Percentiles rank a stretch among this genome's conserved stretches.
These are phyloP conservation scores for Corythoichthys haematopterus DNA, from an alignment of 2,113 vertebrate genomes.

Conservation along the genomic window DNA sequence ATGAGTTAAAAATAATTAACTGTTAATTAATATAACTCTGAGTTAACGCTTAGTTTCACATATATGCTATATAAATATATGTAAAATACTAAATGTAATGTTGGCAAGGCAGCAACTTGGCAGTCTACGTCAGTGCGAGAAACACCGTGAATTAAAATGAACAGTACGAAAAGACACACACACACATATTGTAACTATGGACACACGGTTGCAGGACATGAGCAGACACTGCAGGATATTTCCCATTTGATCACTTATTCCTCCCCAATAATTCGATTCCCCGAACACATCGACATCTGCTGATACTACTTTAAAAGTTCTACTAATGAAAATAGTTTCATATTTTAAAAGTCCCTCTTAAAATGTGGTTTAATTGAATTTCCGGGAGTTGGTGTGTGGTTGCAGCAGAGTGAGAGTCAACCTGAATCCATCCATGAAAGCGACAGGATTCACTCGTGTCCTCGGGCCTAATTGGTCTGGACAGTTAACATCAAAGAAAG, in stretches of 20 bases:
- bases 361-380: constrained; percentile 50
- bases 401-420: constrained; percentile 45
- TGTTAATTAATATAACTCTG: too few relatives aligned
- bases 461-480: constrained; percentile 65
- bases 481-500: constrained; percentile 74
- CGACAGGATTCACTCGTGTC: constrained; percentile 53
- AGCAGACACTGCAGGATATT: neutral
- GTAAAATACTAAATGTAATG: neutral
- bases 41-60: too few relatives aligned
- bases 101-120: neutral
- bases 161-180: neutral
- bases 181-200: neutral
- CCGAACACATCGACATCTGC: neutral
- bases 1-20: too few relatives aligned
- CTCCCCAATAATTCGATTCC: neutral
- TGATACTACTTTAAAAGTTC: constrained; percentile 2
- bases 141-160: neutral
- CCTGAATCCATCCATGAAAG: constrained; percentile 59
- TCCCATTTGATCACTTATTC: neutral
- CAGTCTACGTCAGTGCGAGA: constrained; percentile 19
- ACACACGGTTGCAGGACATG: neutral
- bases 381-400: constrained; percentile 33
- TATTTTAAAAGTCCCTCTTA: constrained; percentile 21
- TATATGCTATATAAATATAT: too few relatives aligned
- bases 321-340: constrained; percentile 28